Percentiles rank a stretch among this genome's conserved stretches.
phyloP scores from a whole-genome alignment of 2,797 vertebrate genomes.

The Streptopelia turtur region DNA sequence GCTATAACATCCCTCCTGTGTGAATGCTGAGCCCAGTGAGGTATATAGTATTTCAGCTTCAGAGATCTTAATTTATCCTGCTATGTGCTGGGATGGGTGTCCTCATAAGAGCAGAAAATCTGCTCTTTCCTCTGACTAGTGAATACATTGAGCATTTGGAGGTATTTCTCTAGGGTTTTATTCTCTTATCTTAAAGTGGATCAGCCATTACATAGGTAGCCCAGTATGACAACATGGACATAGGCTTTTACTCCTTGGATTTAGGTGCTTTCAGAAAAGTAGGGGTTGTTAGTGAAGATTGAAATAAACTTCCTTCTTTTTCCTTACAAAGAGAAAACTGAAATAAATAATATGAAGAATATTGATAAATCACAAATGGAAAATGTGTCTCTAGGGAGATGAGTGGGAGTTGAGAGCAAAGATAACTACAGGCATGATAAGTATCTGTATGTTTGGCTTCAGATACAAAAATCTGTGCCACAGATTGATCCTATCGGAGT shows the following conservation, averaged over 20 bases:
- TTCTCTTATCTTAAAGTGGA: not conserved
- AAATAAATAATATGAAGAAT: conserved; percentile 45
- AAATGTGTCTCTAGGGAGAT: conserved; percentile 48
- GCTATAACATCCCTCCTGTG: not conserved
- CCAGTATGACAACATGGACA: not conserved
- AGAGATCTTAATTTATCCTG: not conserved
- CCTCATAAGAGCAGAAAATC: not conserved
- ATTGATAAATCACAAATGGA: conserved; percentile 51
- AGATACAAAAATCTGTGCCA: conserved; percentile 46
- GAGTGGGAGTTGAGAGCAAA: conserved; percentile 46
- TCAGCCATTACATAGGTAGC: not conserved
- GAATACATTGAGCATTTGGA: not conserved
- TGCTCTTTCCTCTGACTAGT: not conserved
- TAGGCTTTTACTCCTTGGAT: not conserved
- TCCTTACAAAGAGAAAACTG: not conserved
- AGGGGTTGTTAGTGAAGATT: not conserved
- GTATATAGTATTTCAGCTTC: not conserved
- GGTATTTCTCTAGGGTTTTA: not conserved
- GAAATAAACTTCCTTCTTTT: not conserved
- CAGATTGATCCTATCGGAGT: conserved; percentile 67
- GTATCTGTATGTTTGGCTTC: conserved; percentile 60
- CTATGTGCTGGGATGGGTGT: not conserved
- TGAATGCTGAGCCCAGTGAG: not conserved
- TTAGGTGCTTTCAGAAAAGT: not conserved
- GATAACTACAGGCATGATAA: conserved; percentile 60